These are phyloP conservation scores for Muntiacus reevesi DNA, from an alignment of 2,113 vertebrate species.

Conservation along the genomic window DNA sequence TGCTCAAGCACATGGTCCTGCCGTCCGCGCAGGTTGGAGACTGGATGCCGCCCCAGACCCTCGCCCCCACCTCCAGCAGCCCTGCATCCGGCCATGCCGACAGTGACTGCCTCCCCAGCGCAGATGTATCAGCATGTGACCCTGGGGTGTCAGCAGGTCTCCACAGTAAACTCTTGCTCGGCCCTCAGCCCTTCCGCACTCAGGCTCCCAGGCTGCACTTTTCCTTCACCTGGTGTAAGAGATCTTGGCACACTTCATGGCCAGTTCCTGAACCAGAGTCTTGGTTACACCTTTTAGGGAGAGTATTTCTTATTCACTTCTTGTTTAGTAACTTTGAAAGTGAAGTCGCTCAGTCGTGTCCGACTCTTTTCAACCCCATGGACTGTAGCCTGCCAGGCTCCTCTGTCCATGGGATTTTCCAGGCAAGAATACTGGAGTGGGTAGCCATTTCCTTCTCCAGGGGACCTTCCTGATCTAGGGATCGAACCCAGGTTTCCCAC, in stretches of 20 bases:
- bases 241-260: background rate
- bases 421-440: background rate
- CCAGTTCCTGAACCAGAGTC: background rate
- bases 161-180: background rate
- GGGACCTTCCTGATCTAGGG: background rate
- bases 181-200: background rate
- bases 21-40: background rate
- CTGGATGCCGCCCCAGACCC: background rate
- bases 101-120: background rate
- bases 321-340: background rate
- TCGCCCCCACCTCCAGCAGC: no score
- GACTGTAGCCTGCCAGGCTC: background rate
- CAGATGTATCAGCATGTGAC: background rate
- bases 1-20: background rate
- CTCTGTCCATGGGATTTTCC: background rate
- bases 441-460: background rate
- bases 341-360: background rate
- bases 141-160: background rate
- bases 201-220: background rate
- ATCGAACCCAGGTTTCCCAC: background rate
- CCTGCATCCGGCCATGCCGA: background rate
- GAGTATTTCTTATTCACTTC: background rate
- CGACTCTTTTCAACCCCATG: background rate
- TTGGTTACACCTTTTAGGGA: background rate
- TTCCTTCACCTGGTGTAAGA: background rate